phyloP scores from a whole-genome alignment of 53 echinoderm and acorn worm genomes.

The Apostichopus leukothele region DNA sequence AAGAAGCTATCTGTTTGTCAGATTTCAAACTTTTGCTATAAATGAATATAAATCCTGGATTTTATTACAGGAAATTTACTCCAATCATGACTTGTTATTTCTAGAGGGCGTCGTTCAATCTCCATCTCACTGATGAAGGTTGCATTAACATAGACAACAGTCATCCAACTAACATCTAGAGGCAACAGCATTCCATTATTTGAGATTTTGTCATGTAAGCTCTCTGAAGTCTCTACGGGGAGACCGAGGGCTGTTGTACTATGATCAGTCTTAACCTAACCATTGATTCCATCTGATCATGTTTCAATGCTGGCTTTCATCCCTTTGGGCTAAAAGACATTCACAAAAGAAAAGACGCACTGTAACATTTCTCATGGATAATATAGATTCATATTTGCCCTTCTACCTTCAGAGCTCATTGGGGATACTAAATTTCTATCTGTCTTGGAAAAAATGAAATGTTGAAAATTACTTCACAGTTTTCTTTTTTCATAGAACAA shows the following conservation, averaged over 20 bases:
- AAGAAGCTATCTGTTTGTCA: no score
- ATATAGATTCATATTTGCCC: not conserved
- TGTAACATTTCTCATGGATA: no score
- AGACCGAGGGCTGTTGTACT: not conserved
- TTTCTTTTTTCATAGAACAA: no score
- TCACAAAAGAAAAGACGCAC: no score
- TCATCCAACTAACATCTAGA: not conserved
- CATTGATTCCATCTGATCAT: no score
- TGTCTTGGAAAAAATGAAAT: not conserved
- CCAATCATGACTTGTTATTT: not conserved
- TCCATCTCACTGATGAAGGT: not conserved
- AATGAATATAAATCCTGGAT: no score
- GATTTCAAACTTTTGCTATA: no score
- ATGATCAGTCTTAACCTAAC: no score
- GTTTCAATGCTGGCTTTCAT: no score
- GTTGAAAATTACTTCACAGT: not conserved
- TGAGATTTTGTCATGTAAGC: not conserved
- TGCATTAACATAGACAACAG: not conserved
- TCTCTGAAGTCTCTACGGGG: not conserved
- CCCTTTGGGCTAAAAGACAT: no score
- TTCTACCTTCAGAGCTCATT: not conserved
- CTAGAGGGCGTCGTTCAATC: not conserved
- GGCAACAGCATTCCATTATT: not conserved
- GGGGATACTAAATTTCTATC: not conserved
- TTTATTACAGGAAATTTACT: no score